Evolutionary conservation across 2,113 vertebrate genomes (phyloP), one percentile per base, ranked within the genome.

Genomic region (Probosciger aterrimus): DNA sequence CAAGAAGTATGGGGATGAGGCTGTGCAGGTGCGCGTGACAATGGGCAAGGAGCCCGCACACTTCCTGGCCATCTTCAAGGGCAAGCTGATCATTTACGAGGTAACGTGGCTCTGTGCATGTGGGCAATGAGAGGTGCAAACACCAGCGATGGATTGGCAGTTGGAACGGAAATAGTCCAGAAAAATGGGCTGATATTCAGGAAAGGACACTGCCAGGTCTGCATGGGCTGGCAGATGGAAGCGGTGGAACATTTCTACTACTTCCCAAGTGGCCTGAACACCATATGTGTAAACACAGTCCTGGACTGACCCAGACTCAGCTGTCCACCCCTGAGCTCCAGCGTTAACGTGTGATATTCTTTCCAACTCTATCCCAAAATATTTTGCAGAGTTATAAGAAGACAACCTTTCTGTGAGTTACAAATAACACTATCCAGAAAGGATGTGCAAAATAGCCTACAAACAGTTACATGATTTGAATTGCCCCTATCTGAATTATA

Each of bases 11-110:
- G 97, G 98, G 31, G 99, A 98, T 1, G 98, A 98, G 53, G 98
- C 99, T 0, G 98, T 99, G 60, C 99, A 99, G 97, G 98, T 99
- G 87, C 98, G 98, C 39, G 98, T 99, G 97, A 97, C 98, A 3
- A 99, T 99, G 99, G 98, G 98, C 69, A 99, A 99, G 96, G 99
- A 99, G 96, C 98, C 99, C 6, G 89, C 98, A 2, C 99, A 99
- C 90, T 99, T 99, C 97, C 96, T 99, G 96, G 98, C 99, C 17
- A 99, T 99, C 92, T 99, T 99, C 95, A 99, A 98, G 95, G 98
- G 98, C 71, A 98, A 83, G 95, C 97, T 99, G 86, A 93, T 99
- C 93, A 98, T 99, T 87, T 99, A 98, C 18, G 98, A 99, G 99
- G 99, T 99, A 86, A 84, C 0, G 2, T 3, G 31, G 41, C 41